Percentiles rank a stretch among this genome's conserved stretches.
Evolutionary conservation across 2,888 invertebrate genomes (phyloP).

Genomic region (Siphlonurus alternatus): DNA sequence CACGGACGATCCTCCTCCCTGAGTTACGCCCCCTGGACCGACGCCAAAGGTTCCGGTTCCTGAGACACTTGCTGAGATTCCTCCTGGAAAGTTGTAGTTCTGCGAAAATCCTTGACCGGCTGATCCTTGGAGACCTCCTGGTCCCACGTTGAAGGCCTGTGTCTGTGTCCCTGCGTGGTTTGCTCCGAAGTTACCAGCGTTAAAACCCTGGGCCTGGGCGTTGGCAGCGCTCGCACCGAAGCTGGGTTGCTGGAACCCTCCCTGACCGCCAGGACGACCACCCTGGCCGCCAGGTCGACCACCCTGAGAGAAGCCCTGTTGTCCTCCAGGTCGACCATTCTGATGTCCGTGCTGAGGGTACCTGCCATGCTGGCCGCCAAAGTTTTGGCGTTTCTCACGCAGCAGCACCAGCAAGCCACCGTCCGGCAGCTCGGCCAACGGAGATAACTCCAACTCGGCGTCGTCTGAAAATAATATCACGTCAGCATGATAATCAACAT

Average conservation of each 20-base stretch:
- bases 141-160: not conserved
- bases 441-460: not conserved
- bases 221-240: not conserved
- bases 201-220: not conserved
- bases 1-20: not conserved
- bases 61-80: not conserved
- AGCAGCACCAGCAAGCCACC: not conserved
- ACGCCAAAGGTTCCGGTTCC: not conserved
- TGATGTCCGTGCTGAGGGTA: not conserved
- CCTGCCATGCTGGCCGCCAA: not conserved
- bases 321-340: not conserved
- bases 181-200: not conserved
- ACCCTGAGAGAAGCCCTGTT: not conserved
- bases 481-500: too few species aligned
- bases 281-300: not conserved
- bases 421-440: not conserved
- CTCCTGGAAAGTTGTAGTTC: not conserved
- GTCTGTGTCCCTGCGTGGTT: conserved; percentile 1
- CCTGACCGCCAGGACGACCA: not conserved
- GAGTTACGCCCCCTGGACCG: not conserved
- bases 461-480: not conserved
- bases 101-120: not conserved
- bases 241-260: not conserved
- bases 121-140: not conserved
- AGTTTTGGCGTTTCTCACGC: not conserved